A percentile compares a stretch with the other conserved stretches of the same genome.
These are phyloP conservation scores for Noturus placidus DNA, from an alignment of 2,113 vertebrate species.

Conservation along the genomic window DNA sequence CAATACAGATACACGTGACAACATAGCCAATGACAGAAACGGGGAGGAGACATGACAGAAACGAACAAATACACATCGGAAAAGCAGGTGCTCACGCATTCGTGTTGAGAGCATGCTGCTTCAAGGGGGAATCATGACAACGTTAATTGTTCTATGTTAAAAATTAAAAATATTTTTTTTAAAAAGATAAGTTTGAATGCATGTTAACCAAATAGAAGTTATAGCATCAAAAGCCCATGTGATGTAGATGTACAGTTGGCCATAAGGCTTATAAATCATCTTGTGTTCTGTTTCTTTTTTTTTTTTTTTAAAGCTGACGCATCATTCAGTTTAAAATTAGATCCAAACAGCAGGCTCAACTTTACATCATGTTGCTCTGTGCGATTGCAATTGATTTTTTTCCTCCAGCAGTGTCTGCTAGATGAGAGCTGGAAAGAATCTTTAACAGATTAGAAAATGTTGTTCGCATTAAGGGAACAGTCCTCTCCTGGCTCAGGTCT, in stretches of 20 bases:
- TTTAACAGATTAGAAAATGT: no score
- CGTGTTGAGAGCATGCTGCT: no score
- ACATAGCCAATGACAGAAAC: no score
- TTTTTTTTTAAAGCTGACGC: not conserved
- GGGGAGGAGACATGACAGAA: no score
- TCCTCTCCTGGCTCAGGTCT: no score
- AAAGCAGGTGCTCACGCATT: no score
- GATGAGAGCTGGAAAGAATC: not conserved
- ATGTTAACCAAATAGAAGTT: not conserved
- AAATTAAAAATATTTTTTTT: not conserved
- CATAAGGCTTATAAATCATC: not conserved
- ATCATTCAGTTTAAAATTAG: not conserved
- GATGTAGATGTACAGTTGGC: not conserved
- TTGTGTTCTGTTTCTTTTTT: not conserved
- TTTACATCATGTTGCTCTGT: not conserved
- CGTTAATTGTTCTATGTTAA: not conserved
- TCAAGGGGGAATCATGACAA: no score
- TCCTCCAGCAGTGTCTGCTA: not conserved
- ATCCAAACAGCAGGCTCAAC: not conserved
- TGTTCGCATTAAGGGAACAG: no score
- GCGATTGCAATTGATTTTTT: not conserved
- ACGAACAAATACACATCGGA: no score
- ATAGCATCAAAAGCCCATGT: not conserved
- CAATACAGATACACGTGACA: no score
- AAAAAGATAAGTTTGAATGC: not conserved